Base-by-base conservation (phyloP, 1,140 invertebrate genomes). In the Drosophila serrata region DNA sequence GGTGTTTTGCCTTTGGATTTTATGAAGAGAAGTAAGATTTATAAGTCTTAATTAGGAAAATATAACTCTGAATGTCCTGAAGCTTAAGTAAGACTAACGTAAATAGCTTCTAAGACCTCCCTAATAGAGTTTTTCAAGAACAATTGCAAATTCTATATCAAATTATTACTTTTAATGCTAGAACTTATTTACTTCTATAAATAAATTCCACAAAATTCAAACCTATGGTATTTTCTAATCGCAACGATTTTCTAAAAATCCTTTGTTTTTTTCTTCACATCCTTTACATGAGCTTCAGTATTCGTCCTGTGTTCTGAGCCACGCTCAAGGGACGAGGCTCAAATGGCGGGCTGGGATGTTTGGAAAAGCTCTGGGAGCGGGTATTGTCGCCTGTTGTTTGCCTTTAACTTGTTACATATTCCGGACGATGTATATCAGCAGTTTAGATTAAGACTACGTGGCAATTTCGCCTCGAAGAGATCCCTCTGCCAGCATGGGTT, bases 391-490 rank as follows among this genome's bases (percentile, higher is more conserved):
- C 42, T 74, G 37, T 17, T 58, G 39, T 76, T 86, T 79, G 79
- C 64, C 82, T 79, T 87, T 86, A 87, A 82, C 82, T 90, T 90
- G 84, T 90, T 88, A 84, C 81, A 90, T 90, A 90, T 88, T 90
- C 85, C 70, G 58, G 68, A 49, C 84, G 77, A 88, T 87, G 77
- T 77, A 65, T 84, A 88, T 88, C 84, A 77, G 73, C 64, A 69
- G 77, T 78, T 84, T 76, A 81, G 81, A 90, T 88, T 75, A 82
- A 62, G 67, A 70, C 40, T 56, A 76, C 51, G 48, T 57, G 68
- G 60, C 63, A 62, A 65, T 84, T 79, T 56, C 17, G 67, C n/a
- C 29, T 9, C 35, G 19, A 19, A n/a, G 19, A n/a, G 19, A 6
- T 19, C 46, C 39, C 55, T 19, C 55, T 19, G 8, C 19, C 6